A percentile compares a stretch with the other conserved stretches of the same genome.
These are phyloP conservation scores for Ovis canadensis DNA, from an alignment of 2,113 vertebrate species.

Conservation along the genomic window DNA sequence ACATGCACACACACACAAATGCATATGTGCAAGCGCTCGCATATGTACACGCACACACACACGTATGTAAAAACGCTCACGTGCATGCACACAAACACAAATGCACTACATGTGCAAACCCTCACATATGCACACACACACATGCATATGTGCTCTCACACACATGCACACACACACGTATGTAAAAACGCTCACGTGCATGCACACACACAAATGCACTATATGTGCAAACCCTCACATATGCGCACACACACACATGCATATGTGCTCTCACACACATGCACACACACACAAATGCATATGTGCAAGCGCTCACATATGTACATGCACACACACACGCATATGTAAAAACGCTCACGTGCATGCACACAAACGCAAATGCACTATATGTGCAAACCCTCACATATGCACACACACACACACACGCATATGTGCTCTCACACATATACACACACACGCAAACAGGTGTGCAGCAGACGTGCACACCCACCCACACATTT, in stretches of 20 bases:
- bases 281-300: neutral
- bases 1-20: no score
- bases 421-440: neutral
- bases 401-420: neutral
- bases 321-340: neutral
- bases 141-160: neutral
- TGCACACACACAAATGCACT: accelerated
- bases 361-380: neutral
- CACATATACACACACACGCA: accelerated
- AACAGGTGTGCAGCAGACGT: neutral
- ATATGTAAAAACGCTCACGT: no score
- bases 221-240: accelerated
- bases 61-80: no score
- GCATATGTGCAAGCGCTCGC: neutral
- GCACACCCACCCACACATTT: no score
- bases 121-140: no score
- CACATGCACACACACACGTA: neutral
- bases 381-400: neutral
- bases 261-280: neutral
- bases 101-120: accelerated
- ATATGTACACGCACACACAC: accelerated
- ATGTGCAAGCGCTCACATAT: no score
- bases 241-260: neutral
- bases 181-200: neutral
- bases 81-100: accelerated